Base-by-base conservation (phyloP, 2,113 vertebrate genomes). In the Rostratula benghalensis region DNA sequence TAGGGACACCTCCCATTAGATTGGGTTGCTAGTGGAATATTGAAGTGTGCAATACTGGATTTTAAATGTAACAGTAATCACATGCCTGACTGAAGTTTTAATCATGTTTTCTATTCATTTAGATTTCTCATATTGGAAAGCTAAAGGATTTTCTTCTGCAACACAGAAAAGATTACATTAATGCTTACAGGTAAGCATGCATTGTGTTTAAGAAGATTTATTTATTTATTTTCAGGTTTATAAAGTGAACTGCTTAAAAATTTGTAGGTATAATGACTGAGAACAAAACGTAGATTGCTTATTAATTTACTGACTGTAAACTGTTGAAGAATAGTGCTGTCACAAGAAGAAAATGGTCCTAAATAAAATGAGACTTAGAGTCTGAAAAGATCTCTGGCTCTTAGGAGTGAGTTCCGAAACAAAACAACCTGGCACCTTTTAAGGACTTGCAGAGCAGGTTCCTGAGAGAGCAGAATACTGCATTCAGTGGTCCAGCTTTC, bases 91-190 rank as follows among this genome's bases (percentile, higher is more conserved):
- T 60, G 41, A 57, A 74, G 11, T 76, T 82, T 82, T 95, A 87
- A 83, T 92, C 83, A 12, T 45, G 2, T 14, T 94, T 90, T 92
- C 74, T 94, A 1, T 94, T 97, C 4, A 10, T 97, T 85, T 96
- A 99, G 99, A 98, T 99, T 94, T 98, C 98, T 19, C 99, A 99
- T 97, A 99, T 99, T 96, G 99, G 98, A 87, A 99, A 99, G 87
- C 98, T 99, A 96, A 99, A 99, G 96, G 99, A 99, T 94, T 99
- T 99, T 96, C 98, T 99, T 87, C 98, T 99, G 20, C 98, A 99
- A 77, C 99, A 99, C 97, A 98, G 99, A 96, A 99, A 99, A 93
- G 99, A 99, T 96, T 99, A 99, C 68, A 98, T 99, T 86, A 99
- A 99, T 95, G 98, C 98, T 37, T 98, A 99, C 87, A 99, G 99